phyloP scores from a whole-genome alignment of 2,797 vertebrate genomes.

The Bradypus variegatus region DNA sequence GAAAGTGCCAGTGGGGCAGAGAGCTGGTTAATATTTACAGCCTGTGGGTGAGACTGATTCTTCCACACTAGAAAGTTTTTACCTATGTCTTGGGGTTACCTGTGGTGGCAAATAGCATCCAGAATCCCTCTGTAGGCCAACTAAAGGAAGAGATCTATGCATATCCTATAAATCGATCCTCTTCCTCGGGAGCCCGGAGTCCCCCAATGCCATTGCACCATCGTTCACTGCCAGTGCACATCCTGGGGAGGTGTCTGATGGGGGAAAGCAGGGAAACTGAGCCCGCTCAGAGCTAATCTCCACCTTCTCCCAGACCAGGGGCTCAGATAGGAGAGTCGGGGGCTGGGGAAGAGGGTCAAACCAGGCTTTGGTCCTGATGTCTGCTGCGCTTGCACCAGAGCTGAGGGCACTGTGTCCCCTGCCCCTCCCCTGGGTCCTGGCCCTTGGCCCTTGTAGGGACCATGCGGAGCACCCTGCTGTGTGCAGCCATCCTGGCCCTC shows the following conservation, averaged over 20 bases:
- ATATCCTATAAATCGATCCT: neutral
- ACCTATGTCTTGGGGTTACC: slow-evolving; percentile 17
- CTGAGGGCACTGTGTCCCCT: neutral
- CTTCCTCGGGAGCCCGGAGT: neutral
- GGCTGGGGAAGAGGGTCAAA: neutral
- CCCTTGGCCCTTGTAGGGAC: slow-evolving; percentile 21
- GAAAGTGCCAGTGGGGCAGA: neutral
- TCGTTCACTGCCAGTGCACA: neutral
- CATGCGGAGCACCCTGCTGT: slow-evolving; percentile 78
- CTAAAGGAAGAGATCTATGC: neutral
- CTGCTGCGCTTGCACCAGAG: neutral
- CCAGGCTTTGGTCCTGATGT: neutral
- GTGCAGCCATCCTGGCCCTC: slow-evolving; percentile 77
- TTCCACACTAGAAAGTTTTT: slow-evolving; percentile 53
- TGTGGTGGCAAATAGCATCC: neutral
- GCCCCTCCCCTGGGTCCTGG: neutral
- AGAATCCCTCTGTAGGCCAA: neutral
- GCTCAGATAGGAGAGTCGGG: neutral
- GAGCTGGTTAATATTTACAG: neutral
- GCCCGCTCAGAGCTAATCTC: neutral
- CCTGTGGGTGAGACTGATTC: neutral
- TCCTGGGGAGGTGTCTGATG: neutral
- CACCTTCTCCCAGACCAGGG: neutral
- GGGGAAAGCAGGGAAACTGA: neutral
- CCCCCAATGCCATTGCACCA: neutral